Conservation (phyloP, 1,140 invertebrate species). For the Nasonia vitripennis region DNA sequence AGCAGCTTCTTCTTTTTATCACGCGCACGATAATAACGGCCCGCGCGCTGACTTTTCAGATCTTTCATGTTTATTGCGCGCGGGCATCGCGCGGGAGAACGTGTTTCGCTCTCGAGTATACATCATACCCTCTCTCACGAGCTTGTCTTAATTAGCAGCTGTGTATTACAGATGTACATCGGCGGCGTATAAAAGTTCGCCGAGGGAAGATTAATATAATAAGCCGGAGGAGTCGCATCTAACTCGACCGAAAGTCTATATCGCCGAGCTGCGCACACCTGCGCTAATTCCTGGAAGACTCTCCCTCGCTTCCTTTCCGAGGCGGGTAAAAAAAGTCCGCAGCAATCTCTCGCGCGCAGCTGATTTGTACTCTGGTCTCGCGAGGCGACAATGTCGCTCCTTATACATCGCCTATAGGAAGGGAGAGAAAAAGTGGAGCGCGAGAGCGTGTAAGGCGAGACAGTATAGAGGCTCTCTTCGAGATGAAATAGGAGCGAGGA, state of each 20-base stretch:
- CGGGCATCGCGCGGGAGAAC: too few species aligned
- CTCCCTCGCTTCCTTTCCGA: background rate
- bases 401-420: background rate
- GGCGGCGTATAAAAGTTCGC: background rate
- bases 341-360: background rate
- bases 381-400: constrained; percentile 15
- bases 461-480: background rate
- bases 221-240: too few species aligned
- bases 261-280: background rate
- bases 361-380: constrained; percentile 9
- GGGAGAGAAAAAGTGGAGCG: constrained; percentile 10
- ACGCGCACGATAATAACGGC: constrained; percentile 30
- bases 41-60: constrained; percentile 1
- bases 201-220: too few species aligned
- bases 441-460: constrained; percentile 11
- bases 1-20: background rate
- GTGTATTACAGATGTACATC: background rate
- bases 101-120: background rate
- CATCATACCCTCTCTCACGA: too few species aligned
- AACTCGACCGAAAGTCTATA: too few species aligned
- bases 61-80: background rate
- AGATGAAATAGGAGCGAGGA: constrained; percentile 2
- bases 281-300: background rate
- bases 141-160: background rate
- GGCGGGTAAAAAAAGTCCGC: background rate